Evolutionary conservation across 1,140 invertebrate genomes (phyloP).

Genomic region (Hycleus phaleratus): DNA sequence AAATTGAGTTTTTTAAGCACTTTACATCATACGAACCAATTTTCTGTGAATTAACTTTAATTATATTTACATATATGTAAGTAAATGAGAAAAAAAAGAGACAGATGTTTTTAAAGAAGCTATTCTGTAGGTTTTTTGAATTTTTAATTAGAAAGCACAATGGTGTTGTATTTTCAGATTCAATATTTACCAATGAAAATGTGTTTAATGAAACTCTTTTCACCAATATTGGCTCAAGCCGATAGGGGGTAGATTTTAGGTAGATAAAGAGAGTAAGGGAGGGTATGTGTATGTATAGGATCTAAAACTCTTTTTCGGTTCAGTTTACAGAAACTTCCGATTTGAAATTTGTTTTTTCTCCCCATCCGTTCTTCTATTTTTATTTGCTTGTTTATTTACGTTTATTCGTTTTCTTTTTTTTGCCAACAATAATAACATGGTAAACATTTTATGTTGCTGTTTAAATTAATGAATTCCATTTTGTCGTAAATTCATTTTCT

Average conservation of each 20-base stretch:
- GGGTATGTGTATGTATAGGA: too few species aligned
- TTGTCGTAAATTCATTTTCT: slow-evolving; percentile 33
- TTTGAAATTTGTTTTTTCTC: not conserved
- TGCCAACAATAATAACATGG: slow-evolving; percentile 17
- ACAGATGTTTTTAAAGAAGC: too few species aligned
- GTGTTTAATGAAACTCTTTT: slow-evolving; percentile 26
- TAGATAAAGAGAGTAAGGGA: too few species aligned
- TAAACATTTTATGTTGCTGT: slow-evolving; percentile 26
- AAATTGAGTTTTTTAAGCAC: too few species aligned
- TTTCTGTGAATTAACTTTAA: too few species aligned
- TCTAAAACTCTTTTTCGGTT: too few species aligned
- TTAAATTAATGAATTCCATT: slow-evolving; percentile 35
- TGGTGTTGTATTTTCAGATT: slow-evolving; percentile 20
- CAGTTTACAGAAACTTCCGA: too few species aligned
- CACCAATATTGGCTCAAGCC: slow-evolving; percentile 18
- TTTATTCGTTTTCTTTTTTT: slow-evolving; percentile 6
- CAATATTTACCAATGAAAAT: slow-evolving; percentile 22
- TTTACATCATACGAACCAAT: too few species aligned
- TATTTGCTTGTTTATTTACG: not conserved
- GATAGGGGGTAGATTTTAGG: too few species aligned
- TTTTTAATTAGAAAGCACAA: slow-evolving; percentile 18
- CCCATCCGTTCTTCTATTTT: slow-evolving; percentile 2
- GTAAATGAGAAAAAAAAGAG: too few species aligned
- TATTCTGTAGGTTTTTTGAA: not conserved
- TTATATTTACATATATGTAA: too few species aligned